Base-by-base conservation (phyloP, 2,797 vertebrate genomes). In the Steatocranus sp. region DNA sequence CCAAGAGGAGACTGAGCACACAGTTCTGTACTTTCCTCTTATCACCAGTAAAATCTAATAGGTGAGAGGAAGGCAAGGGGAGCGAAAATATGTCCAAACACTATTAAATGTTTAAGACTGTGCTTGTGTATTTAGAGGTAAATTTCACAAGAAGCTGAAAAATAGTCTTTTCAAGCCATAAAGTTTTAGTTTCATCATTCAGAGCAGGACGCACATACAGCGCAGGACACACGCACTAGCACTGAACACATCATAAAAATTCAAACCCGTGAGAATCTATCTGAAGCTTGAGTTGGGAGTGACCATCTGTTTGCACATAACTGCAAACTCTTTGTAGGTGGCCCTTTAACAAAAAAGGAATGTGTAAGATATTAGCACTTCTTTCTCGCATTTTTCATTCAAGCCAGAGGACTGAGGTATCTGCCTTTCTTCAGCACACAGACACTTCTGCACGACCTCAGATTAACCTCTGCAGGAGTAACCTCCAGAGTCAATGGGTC, bases 291-390 rank as follows among this genome's bases (percentile, higher is more conserved):
- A 77, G 49, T 82, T 92, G 89, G 93, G 82, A 89, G 87, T 83
- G 86, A 89, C 85, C 93, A 94, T 94, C 91, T 94, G 93, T 89
- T 85, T 89, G 88, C 79, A 58, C 83, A 86, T 75, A 84, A 70
- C 85, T 84, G 80, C 87, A 86, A 84, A 61, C 75, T 89, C 92
- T 87, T 89, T 90, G 89, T 94, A 89, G 93, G 92, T 94, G 92
- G 93, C 91, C 90, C 90, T 90, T 82, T 91, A 92, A 87, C 76
- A 86, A 38, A 85, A 38, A 82, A 85, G 92, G 88, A 93, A 95
- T 93, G 92, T 87, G 84, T 90, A 83, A 90, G 81, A 91, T 90
- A 90, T 93, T 83, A 84, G 87, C 77, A 48, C 79, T 83, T 86
- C 82, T 86, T 84, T 84, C 88, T 90, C 85, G 86, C 83, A 84